Base-by-base conservation (phyloP, 1,140 invertebrate species). In the Dolichoris vasculosae region DNA sequence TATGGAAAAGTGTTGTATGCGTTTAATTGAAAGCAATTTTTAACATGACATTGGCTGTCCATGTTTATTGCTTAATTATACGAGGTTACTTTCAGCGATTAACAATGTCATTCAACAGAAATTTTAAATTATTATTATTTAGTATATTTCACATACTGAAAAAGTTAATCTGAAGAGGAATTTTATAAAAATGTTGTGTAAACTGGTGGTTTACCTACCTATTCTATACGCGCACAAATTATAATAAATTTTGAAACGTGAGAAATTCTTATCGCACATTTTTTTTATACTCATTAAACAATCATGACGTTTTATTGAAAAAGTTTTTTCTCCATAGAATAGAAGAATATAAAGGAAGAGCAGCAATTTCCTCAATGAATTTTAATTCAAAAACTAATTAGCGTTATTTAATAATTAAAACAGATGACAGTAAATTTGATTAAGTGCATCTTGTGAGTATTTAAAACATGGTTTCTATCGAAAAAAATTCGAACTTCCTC, bases 361-460 rank as follows among this genome's bases (percentile, higher is more conserved):
- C 8, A 64, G 82, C 55, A 43, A 84, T 64, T 77, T n/a, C 51
- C 75, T 30, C 43, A 1, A 59, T 26, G 75, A 73, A 84, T 84
- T 78, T 84, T 23, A 84, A 84, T 78, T 84, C 78, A 40, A 78
- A 77, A 59, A 48, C 73, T 78, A 78, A 77, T 84, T 84, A 84
- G 76, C 32, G 75, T 40, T 38, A n/a, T n/a, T 20, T 17, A 59
- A 84, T 77, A 84, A 84, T 84, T 84, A 84, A 59, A 64, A 75
- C 82, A 79, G 76, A 84, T 79, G 83, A 79, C 83, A 71, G 76
- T 84, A 79, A 79, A 79, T 79, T 84, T 84, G 83, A 84, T 63
- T 46, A 84, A 84, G 79, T 55, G 59, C 4, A 40, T 32, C 30
- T n/a, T n/a, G 59, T 32, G 59, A 23, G 75, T 84, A 78, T 78